Base-by-base conservation (phyloP, 2,888 invertebrate genomes). In the Cerceris rybyensis region DNA sequence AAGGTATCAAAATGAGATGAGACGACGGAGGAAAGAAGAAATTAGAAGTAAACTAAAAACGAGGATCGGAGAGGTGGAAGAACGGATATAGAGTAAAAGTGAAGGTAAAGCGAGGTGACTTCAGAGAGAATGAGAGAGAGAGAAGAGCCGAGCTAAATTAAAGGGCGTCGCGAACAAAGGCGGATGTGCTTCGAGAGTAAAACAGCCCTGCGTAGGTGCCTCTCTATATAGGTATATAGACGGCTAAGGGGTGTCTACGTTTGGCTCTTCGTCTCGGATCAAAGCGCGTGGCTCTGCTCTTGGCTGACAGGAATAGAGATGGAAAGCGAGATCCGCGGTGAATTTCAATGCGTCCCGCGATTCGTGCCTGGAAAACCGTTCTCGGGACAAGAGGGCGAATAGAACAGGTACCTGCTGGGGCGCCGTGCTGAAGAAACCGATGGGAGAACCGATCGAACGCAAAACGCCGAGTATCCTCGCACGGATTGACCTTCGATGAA, bases 301-400 rank as follows among this genome's bases (percentile, higher is more conserved):
- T 57, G 76, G 68, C 66, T 86, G 84, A 79, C 84, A 72, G 86
- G 88, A 89, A 91, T 92, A 91, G 92, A 92, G 92, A 92, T 91
- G 92, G 92, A 91, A 92, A 92, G 91, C 89, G 89, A 87, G 88
- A 88, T 90, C 86, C 89, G 88, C 85, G 82, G 87, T 91, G 92
- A 92, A 92, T 92, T 91, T 91, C 91, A 92, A 92, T 91, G 91
- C 74, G 86, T 78, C 79, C 52, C 75, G 81, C 78, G 80, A 84
- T 88, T 90, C 91, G 90, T 91, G 91, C 89, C 83, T 82, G 89
- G 91, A 90, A 91, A 91, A 88, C 89, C 85, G 85, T 87, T 84
- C 77, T 86, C 79, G 63, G 58, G n/a, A 46, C 43, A 13, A 17
- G 17, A 42, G 42, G 59, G 5, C 17, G 60, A 46, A 43, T 11